These are phyloP conservation scores for Dolichotis patagonum DNA, from an alignment of 2,113 vertebrate species.

Conservation along the genomic window DNA sequence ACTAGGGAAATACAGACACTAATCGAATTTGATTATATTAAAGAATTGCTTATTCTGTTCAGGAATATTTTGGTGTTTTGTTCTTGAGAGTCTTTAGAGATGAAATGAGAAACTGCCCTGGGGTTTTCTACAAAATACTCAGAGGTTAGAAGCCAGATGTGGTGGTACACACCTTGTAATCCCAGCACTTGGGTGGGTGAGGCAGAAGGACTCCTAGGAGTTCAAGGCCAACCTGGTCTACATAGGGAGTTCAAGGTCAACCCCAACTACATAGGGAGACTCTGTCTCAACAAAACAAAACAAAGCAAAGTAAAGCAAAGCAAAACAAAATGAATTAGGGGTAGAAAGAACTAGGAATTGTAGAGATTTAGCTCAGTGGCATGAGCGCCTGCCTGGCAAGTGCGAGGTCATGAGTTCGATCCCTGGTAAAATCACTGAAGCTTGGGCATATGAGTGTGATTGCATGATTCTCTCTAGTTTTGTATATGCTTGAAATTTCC, in stretches of 20 bases:
- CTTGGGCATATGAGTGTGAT: rapidly evolving
- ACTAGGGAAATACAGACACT: background rate
- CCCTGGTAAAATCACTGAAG: no score
- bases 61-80: background rate
- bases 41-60: background rate
- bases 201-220: background rate
- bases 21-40: background rate
- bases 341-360: no score
- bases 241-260: background rate
- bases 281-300: background rate
- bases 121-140: constrained; percentile 20
- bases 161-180: background rate
- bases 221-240: background rate
- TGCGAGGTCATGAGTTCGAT: no score
- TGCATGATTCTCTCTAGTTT: background rate
- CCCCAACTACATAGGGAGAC: background rate
- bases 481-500: background rate
- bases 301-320: background rate
- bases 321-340: background rate
- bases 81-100: background rate
- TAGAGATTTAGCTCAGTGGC: no score
- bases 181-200: background rate
- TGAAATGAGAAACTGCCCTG: background rate
- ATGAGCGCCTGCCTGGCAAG: no score
- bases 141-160: background rate